Conservation (phyloP, 2,113 vertebrate species). For the Corythoichthys intestinalis region DNA sequence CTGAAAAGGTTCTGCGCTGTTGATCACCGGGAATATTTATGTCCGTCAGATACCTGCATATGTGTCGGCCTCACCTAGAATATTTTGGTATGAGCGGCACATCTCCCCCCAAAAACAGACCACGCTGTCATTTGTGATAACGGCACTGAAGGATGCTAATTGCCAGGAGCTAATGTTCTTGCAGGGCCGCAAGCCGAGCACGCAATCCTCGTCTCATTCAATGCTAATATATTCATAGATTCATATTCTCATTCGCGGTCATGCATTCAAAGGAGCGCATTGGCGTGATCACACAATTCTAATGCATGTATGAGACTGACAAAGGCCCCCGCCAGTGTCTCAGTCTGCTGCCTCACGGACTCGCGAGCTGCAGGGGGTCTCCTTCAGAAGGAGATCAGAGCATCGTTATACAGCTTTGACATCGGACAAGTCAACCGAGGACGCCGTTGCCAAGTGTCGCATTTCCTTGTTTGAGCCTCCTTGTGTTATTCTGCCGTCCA, state of each 20-base stretch:
- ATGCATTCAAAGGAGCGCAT: conserved; percentile 52
- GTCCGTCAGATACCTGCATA: background rate
- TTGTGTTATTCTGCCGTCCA: background rate
- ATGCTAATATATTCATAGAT: conserved; percentile 57
- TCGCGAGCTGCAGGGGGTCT: conserved; percentile 41
- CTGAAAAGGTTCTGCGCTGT: background rate
- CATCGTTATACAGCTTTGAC: conserved; percentile 51
- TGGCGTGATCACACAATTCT: conserved; percentile 44
- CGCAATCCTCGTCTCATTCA: conserved; percentile 10
- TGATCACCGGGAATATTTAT: background rate
- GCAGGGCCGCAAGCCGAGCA: conserved; percentile 16
- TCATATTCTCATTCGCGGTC: conserved; percentile 31
- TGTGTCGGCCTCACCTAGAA: background rate
- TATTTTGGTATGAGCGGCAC: background rate
- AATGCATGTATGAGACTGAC: conserved; percentile 22
- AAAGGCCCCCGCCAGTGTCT: background rate
- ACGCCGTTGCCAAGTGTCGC: conserved; percentile 32
- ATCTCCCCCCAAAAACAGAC: conserved; percentile 1
- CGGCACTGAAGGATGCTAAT: conserved; percentile 30
- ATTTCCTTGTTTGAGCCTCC: conserved; percentile 44
- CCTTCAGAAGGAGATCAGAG: conserved; percentile 46
- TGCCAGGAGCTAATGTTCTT: conserved; percentile 21
- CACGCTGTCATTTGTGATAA: conserved; percentile 8
- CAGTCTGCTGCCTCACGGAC: conserved; percentile 35
- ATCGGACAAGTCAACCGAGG: conserved; percentile 39